Evolutionary conservation across 2,113 vertebrate species (phyloP).

Genomic region (Bubo bubo): DNA sequence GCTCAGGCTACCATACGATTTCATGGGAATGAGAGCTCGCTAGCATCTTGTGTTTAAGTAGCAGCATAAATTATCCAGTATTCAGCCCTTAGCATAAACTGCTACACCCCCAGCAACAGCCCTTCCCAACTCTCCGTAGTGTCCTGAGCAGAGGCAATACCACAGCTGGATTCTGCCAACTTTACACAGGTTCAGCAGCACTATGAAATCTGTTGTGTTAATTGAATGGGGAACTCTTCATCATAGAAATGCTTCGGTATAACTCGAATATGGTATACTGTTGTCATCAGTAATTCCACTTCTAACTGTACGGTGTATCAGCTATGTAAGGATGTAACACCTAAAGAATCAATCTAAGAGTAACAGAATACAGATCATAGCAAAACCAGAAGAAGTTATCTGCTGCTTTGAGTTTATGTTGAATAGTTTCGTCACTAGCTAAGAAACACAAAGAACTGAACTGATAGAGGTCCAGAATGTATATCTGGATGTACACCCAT

Average conservation of each 20-base stretch:
- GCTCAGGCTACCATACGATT: neutral
- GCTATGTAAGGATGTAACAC: neutral
- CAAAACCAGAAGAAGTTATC: too few relatives aligned
- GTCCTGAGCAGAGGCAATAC: neutral
- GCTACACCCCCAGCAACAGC: neutral
- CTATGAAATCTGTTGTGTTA: neutral
- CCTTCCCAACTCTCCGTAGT: neutral
- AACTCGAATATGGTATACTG: accelerated
- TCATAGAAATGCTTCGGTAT: neutral
- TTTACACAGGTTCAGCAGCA: neutral
- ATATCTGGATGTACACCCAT: neutral
- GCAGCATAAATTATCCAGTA: neutral
- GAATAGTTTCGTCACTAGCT: neutral
- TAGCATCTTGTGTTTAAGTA: neutral
- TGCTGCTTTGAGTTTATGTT: neutral
- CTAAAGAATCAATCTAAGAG: neutral
- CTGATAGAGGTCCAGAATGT: neutral
- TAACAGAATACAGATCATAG: neutral
- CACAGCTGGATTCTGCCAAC: neutral
- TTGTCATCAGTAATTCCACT: neutral
- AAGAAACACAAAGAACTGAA: neutral
- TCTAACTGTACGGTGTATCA: neutral
- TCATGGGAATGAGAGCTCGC: neutral
- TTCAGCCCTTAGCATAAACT: neutral
- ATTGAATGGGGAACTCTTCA: neutral